Evolutionary conservation across 1,140 invertebrate species (phyloP), one percentile per base, ranked within the genome.

Genomic region (Drosophila trapezifrons): DNA sequence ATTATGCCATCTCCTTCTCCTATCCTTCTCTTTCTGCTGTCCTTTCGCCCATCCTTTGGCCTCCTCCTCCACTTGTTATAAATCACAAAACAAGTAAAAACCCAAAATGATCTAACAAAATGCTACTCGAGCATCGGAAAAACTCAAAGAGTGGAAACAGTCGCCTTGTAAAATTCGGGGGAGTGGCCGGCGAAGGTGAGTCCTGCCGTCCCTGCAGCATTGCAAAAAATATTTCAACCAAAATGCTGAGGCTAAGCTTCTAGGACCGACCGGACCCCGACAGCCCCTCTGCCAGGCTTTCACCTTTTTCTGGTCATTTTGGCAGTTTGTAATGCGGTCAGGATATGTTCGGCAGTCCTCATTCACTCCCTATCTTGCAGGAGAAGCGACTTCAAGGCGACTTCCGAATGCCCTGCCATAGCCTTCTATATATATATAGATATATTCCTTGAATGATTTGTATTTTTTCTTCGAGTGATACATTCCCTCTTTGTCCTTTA

Each of bases 91-190:
- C 47, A 60, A 51, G 63, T 67, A 77, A 76, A 40, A 73, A 54
- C 43, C 38, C n/a, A 42, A 69, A 76, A 76, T 76, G 57, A 76
- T 77, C 73, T 69, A 77, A 69, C 74, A 47, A 69, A 77, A 77
- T 37, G 75, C 71, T 49, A 57, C 13, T 35, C 29, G 46, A 49
- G 45, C 65, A 71, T 71, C 22, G 67, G 13, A 47, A 49, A 38
- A 57, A 71, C 65, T 45, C 46, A 40, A 69, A 69, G 46, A 47
- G 62, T 51, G 47, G 25, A 54, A 56, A 51, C 55, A 74, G 35
- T 63, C 45, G 56, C 47, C 49, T 65, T 51, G 40, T 59, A 72
- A 69, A 45, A 38, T 38, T 38, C 32, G 51, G 51, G 29, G 70
- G 65, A 37, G 64, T 70, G 70, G 70, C 40, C 22, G 6, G n/a